phyloP scores from a whole-genome alignment of 2,888 invertebrate genomes.

The Lutraria lutraria region DNA sequence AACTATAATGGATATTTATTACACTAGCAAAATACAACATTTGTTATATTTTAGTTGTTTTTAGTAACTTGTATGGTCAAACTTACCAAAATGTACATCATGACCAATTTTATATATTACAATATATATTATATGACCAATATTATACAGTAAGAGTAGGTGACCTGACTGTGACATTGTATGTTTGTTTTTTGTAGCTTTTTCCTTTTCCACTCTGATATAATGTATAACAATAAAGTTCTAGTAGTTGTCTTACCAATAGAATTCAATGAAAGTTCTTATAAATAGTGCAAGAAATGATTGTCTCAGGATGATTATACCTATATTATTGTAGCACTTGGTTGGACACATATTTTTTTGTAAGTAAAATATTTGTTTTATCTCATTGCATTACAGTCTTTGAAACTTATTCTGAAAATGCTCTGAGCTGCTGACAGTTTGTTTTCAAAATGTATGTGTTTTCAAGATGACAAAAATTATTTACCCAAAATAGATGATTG shows the following conservation, averaged over 20 bases:
- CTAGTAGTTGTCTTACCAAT: background rate
- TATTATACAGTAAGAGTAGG: no score
- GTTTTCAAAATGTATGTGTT: background rate
- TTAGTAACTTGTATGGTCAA: no score
- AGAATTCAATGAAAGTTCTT: background rate
- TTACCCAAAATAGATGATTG: background rate
- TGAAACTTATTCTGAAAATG: slow-evolving; percentile 11
- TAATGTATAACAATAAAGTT: background rate
- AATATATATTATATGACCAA: no score
- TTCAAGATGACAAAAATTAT: background rate
- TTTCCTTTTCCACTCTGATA: no score
- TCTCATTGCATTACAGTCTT: background rate
- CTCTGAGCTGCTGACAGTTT: background rate
- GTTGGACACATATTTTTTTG: background rate
- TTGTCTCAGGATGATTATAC: background rate
- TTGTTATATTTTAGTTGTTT: no score
- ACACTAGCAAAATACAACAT: no score
- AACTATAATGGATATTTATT: no score
- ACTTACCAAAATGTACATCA: no score
- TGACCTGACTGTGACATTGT: no score
- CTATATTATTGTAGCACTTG: background rate
- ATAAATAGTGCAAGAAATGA: background rate
- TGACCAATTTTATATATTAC: no score
- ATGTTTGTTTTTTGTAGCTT: no score
- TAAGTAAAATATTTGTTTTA: background rate